A percentile compares a stretch with the other conserved stretches of the same genome.
phyloP scores from a whole-genome alignment of 2,888 invertebrate species.

The Drosophila algonquin region DNA sequence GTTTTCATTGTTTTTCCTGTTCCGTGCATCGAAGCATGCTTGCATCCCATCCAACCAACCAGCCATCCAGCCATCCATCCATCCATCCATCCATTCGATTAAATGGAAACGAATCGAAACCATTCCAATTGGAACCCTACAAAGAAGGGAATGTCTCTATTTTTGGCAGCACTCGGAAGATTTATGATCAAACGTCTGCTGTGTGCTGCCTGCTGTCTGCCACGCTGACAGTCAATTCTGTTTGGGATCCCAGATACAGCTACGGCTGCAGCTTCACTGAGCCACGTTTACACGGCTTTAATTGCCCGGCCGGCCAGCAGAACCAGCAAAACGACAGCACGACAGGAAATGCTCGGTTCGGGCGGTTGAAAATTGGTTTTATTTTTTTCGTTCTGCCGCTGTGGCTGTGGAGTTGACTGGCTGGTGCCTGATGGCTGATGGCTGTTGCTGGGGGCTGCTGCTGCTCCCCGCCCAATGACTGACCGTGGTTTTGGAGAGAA shows the following conservation, averaged over 20 bases:
- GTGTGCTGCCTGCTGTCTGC: slow-evolving; percentile 27
- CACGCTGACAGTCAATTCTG: slow-evolving; percentile 59
- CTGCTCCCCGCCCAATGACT: slow-evolving; percentile 50
- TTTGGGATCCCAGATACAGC: slow-evolving; percentile 33
- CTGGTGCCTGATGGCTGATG: background rate
- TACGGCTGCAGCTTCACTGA: slow-evolving; percentile 40
- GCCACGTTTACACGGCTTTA: slow-evolving; percentile 72
- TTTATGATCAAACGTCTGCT: slow-evolving; percentile 63
- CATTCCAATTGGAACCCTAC: slow-evolving; percentile 29
- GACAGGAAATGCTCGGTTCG: slow-evolving; percentile 72
- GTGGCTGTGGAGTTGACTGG: background rate
- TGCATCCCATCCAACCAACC: slow-evolving; percentile 6
- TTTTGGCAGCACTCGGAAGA: slow-evolving; percentile 65
- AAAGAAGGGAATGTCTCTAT: slow-evolving; percentile 55
- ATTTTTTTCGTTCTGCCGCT: slow-evolving; percentile 14
- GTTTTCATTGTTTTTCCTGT: slow-evolving; percentile 8
- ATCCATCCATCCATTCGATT: slow-evolving; percentile 30
- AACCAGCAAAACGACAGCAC: slow-evolving; percentile 44
- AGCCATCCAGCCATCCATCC: slow-evolving; percentile 24
- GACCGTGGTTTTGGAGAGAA: slow-evolving; percentile 19
- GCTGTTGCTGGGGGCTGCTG: background rate
- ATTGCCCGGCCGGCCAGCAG: slow-evolving; percentile 48
- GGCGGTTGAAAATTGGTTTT: slow-evolving; percentile 64
- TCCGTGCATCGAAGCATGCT: background rate
- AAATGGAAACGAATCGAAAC: slow-evolving; percentile 36